These are phyloP conservation scores for Rotaria socialis DNA, from an alignment of 2,888 invertebrate species.

Conservation along the genomic window DNA sequence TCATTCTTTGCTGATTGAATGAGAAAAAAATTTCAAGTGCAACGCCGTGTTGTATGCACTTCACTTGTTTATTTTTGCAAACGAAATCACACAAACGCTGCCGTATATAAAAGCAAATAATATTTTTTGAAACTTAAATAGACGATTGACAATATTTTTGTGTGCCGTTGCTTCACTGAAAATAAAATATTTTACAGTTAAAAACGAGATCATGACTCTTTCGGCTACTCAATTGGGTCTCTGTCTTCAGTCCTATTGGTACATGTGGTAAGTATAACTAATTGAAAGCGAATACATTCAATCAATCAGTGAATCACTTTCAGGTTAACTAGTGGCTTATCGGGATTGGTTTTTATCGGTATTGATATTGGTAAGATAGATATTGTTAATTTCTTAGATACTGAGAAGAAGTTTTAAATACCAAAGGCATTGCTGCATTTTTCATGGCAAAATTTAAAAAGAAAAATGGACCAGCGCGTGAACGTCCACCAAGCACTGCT, in stretches of 20 bases:
- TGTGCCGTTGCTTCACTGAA: background rate
- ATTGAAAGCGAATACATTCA: too few species aligned
- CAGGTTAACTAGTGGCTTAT: background rate
- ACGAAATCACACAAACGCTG: background rate
- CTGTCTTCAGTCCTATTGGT: slow-evolving; percentile 16
- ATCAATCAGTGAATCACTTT: background rate
- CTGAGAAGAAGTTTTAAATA: too few species aligned
- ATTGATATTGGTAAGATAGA: slow-evolving; percentile 15
- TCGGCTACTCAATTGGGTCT: background rate
- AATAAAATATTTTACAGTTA: background rate
- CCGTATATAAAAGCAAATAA: background rate
- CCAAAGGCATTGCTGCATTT: background rate
- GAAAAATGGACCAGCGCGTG: background rate
- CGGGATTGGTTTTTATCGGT: background rate
- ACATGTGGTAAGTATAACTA: background rate
- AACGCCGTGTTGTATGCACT: background rate
- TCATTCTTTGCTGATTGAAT: background rate
- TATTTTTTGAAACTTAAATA: background rate
- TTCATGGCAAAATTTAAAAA: background rate
- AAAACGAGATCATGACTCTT: background rate
- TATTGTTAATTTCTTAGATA: too few species aligned
- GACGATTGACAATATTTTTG: background rate
- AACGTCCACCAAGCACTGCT: background rate
- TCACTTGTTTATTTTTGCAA: background rate
- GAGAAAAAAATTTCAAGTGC: background rate